phyloP scores from a whole-genome alignment of 2,888 invertebrate species.

The Aleiodes alternator region DNA sequence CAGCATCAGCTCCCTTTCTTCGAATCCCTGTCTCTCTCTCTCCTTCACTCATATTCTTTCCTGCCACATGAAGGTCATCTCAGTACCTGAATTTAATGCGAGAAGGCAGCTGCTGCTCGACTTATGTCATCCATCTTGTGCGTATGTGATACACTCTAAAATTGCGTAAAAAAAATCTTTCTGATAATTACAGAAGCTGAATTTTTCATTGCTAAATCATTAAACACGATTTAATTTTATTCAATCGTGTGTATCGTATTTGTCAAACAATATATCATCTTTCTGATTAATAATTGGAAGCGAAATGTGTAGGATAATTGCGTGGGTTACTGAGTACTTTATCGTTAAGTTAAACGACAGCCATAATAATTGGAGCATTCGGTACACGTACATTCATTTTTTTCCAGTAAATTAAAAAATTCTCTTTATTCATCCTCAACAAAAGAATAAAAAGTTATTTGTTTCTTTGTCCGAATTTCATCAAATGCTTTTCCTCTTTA shows the following conservation, averaged over 20 bases:
- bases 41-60: slow-evolving; percentile 16
- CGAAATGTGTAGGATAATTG: not conserved
- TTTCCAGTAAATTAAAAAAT: not conserved
- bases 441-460: too few species aligned
- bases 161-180: slow-evolving; percentile 27
- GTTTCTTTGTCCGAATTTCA: too few species aligned
- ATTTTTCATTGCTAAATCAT: not conserved
- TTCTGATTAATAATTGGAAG: not conserved
- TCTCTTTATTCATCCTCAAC: too few species aligned
- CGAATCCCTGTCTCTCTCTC: not conserved
- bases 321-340: not conserved
- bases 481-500: too few species aligned
- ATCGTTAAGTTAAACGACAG: too few species aligned
- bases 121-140: slow-evolving; percentile 27
- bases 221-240: not conserved
- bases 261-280: not conserved
- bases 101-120: slow-evolving; percentile 1
- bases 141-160: not conserved
- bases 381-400: not conserved
- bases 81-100: slow-evolving; percentile 15
- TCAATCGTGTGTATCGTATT: not conserved
- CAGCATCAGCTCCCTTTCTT: slow-evolving; percentile 21
- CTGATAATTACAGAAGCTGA: slow-evolving; percentile 13
- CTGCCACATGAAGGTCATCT: not conserved
- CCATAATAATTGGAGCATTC: not conserved